Conservation (phyloP, 2,797 vertebrate species). For the Protosalanx chinensis region DNA sequence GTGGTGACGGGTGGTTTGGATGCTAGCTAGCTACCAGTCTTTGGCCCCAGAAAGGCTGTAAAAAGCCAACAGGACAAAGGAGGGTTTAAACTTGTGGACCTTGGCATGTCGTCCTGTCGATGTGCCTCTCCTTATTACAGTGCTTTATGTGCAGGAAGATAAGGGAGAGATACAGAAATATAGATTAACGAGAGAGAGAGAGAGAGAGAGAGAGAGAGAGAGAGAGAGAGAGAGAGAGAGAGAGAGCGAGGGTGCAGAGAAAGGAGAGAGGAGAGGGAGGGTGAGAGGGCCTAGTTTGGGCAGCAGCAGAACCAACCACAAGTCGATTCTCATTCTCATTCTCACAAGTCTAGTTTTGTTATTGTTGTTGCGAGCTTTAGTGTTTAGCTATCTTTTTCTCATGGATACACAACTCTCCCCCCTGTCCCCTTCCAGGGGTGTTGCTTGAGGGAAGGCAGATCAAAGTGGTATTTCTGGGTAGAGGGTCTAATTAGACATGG, state of each 20-base stretch:
- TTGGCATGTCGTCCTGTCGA: conserved; percentile 44
- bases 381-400: conserved; percentile 51
- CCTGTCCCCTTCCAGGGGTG: conserved; percentile 8
- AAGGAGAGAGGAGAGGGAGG: conserved; percentile 20
- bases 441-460: conserved; percentile 42
- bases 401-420: conserved; percentile 24
- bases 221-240: too few relatives aligned
- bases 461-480: conserved; percentile 46
- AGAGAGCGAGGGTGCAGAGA: background rate
- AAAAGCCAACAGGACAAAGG: conserved; percentile 31
- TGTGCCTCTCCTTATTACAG: conserved; percentile 32
- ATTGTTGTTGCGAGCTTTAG: conserved; percentile 28
- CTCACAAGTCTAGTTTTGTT: background rate
- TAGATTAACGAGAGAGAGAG: too few relatives aligned
- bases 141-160: conserved; percentile 24
- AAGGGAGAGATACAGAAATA: too few relatives aligned
- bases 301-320: background rate
- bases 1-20: too few relatives aligned
- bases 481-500: conserved; percentile 49
- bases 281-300: conserved; percentile 31
- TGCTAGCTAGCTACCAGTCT: conserved; percentile 8
- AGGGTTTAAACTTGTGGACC: conserved; percentile 35
- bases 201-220: too few relatives aligned
- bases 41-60: conserved; percentile 13
- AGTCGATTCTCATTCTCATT: background rate